phyloP scores from a whole-genome alignment of 37 sponge, comb jelly and placozoan species.

The Lycopodina hypogea region DNA sequence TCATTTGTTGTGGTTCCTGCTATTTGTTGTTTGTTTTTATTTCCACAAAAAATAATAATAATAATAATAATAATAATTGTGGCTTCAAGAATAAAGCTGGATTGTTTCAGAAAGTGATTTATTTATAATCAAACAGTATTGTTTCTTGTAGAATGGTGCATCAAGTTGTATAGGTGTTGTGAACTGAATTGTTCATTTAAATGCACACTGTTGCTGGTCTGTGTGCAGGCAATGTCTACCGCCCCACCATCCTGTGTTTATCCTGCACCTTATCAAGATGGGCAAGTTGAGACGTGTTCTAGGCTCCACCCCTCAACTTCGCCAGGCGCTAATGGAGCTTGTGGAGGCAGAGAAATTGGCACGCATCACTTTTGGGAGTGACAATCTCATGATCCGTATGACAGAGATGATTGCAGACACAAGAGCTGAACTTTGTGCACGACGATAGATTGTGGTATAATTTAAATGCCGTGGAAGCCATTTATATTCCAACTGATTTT shows the following conservation, averaged over 20 bases:
- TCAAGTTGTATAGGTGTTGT: too few relatives aligned
- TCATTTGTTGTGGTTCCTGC: too few relatives aligned
- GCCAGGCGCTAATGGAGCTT: not conserved
- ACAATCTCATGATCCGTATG: not conserved
- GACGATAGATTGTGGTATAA: too few relatives aligned
- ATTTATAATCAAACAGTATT: too few relatives aligned
- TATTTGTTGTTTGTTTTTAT: too few relatives aligned
- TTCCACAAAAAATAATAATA: too few relatives aligned
- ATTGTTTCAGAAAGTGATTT: too few relatives aligned
- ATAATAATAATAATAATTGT: too few relatives aligned
- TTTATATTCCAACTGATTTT: too few relatives aligned
- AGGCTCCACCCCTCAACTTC: conserved; percentile 11
- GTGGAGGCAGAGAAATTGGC: not conserved
- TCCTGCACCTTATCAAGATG: conserved; percentile 32
- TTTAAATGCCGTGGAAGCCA: too few relatives aligned
- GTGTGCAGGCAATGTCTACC: not conserved
- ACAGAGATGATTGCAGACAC: conserved; percentile 16
- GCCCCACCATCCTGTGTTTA: conserved; percentile 16
- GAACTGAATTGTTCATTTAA: not conserved
- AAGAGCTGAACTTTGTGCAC: conserved; percentile 4
- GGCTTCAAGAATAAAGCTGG: too few relatives aligned
- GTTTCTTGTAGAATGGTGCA: too few relatives aligned
- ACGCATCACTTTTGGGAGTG: not conserved
- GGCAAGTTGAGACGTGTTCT: conserved; percentile 41
- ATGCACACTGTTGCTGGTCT: not conserved